Percentiles rank a stretch among this genome's conserved stretches.
These are phyloP conservation scores for Eufriesea mexicana DNA, from an alignment of 1,140 invertebrate genomes.

Conservation along the genomic window DNA sequence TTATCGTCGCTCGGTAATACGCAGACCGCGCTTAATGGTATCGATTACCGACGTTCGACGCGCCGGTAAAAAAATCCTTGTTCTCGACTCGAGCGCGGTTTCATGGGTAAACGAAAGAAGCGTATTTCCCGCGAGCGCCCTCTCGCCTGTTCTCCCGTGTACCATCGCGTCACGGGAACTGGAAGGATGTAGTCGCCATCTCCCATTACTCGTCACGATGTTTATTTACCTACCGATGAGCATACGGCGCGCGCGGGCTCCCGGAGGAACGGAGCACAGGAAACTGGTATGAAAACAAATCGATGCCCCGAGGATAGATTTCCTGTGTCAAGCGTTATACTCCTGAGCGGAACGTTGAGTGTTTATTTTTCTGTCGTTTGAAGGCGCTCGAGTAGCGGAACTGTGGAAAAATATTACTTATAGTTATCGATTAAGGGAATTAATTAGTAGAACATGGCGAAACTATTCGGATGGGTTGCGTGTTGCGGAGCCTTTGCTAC, in stretches of 20 bases:
- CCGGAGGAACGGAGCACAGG: neutral
- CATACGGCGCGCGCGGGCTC: neutral
- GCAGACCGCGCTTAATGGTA: slow-evolving; percentile 41
- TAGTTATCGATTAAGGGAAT: neutral
- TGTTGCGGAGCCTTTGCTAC: neutral
- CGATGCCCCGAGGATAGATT: slow-evolving; percentile 10
- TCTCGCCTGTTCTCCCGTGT: neutral
- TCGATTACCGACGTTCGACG: slow-evolving; percentile 40
- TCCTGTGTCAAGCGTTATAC: neutral
- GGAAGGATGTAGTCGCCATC: slow-evolving; percentile 5
- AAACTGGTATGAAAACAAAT: slow-evolving; percentile 34
- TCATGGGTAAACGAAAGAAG: neutral
- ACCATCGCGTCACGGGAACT: neutral
- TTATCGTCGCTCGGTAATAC: slow-evolving; percentile 48
- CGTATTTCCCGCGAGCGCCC: too few relatives aligned
- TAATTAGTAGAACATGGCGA: slow-evolving; percentile 6
- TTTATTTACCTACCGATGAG: slow-evolving; percentile 12
- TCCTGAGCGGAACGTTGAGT: neutral
- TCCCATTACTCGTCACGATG: neutral
- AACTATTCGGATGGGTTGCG: neutral
- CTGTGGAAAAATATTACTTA: neutral
- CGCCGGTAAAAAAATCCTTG: slow-evolving; percentile 1
- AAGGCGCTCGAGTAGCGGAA: neutral
- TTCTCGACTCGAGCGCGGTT: neutral
- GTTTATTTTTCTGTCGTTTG: neutral